Conservation (phyloP, 2,797 vertebrate species). For the Ptychadena robeensis region DNA sequence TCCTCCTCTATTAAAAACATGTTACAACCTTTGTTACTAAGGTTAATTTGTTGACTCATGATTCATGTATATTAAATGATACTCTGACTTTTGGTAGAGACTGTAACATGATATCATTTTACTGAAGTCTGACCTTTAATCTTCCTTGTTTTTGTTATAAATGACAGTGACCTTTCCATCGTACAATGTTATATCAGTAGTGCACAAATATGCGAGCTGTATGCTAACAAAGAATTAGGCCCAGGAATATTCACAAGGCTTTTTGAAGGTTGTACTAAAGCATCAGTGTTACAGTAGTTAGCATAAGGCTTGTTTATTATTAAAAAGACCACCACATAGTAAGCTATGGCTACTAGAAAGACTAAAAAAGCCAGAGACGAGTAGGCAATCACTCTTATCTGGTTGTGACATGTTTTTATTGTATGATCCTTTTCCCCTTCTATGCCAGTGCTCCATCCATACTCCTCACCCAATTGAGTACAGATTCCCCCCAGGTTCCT, state of each 20-base stretch:
- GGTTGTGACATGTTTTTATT: no score
- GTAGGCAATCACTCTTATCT: no score
- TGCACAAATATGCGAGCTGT: constrained; percentile 81
- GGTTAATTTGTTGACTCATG: constrained; percentile 78
- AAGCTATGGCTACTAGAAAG: background rate
- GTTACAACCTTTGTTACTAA: constrained; percentile 54
- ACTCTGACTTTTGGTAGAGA: constrained; percentile 75
- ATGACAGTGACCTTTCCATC: constrained; percentile 83
- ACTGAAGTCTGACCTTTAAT: constrained; percentile 83
- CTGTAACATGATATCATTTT: constrained; percentile 78
- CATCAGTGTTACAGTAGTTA: background rate
- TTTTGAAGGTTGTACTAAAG: constrained; percentile 1
- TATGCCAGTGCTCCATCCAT: no score
- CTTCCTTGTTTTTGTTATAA: constrained; percentile 81
- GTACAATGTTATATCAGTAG: constrained; percentile 77
- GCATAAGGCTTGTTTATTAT: background rate
- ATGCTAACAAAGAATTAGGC: constrained; percentile 76
- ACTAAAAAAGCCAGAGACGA: no score
- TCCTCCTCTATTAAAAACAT: constrained; percentile 11
- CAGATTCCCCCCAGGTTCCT: no score
- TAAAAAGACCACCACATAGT: background rate
- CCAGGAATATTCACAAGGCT: constrained; percentile 14
- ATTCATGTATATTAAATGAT: constrained; percentile 77
- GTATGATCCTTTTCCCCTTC: no score
- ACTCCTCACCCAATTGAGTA: no score